A percentile compares a stretch with the other conserved stretches of the same genome.
Evolutionary conservation across 2,113 vertebrate genomes (phyloP).

Genomic region (Platysteira castanea): DNA sequence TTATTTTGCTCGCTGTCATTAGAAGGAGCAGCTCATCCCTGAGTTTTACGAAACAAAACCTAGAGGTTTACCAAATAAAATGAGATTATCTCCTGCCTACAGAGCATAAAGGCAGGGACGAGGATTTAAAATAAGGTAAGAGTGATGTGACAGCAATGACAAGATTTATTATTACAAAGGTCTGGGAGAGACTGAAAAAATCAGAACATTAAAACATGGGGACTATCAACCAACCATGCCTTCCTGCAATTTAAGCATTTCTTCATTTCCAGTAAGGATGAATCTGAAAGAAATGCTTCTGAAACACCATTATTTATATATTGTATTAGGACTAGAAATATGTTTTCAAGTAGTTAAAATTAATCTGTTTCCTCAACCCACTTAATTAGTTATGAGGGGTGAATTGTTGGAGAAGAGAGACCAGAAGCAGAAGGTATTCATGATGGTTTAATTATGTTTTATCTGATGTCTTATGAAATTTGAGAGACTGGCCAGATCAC

Average conservation of each 20-base stretch:
- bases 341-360: neutral
- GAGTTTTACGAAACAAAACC: neutral
- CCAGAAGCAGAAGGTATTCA: neutral
- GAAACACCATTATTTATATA: neutral
- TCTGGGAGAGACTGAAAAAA: neutral
- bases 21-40: neutral
- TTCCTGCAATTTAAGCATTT: neutral
- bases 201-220: neutral
- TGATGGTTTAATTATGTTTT: neutral
- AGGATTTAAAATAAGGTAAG: conserved; percentile 13
- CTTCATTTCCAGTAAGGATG: neutral
- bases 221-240: neutral
- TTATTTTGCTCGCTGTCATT: neutral
- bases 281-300: neutral
- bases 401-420: neutral
- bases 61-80: conserved; percentile 33
- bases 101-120: neutral
- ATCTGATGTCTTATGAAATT: neutral
- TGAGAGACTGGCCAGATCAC: neutral
- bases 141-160: neutral
- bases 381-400: neutral
- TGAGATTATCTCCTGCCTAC: neutral
- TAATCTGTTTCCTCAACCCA: neutral
- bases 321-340: neutral
- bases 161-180: neutral